Percentiles rank a stretch among this genome's conserved stretches.
phyloP scores from a whole-genome alignment of 2,888 invertebrate species.

The Habrosyne pyritoides region DNA sequence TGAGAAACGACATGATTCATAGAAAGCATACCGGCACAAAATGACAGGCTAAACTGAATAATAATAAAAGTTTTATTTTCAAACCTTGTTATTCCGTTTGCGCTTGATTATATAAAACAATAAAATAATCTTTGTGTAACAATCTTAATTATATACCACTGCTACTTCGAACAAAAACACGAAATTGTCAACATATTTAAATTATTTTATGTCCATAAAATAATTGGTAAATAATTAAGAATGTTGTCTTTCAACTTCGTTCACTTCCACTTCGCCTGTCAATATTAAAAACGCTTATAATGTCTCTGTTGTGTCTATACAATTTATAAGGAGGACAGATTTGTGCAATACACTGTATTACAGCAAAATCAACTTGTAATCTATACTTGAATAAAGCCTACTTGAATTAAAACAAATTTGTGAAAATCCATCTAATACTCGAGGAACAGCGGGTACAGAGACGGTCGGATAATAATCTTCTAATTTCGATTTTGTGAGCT shows the following conservation, averaged over 20 bases:
- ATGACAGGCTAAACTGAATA: background rate
- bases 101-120: background rate
- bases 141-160: background rate
- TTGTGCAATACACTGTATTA: background rate
- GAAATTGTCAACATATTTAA: background rate
- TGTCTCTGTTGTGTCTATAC: slow-evolving; percentile 26
- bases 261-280: slow-evolving; percentile 41
- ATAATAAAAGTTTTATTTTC: background rate
- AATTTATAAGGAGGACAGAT: slow-evolving; percentile 16
- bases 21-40: background rate
- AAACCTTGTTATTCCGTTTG: background rate
- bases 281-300: slow-evolving; percentile 31
- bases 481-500: background rate
- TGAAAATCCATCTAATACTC: too few relatives aligned
- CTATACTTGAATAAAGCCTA: too few relatives aligned
- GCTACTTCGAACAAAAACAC: background rate
- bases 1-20: too few relatives aligned
- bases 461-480: too few relatives aligned
- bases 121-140: background rate
- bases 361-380: too few relatives aligned
- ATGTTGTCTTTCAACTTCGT: slow-evolving; percentile 27
- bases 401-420: too few relatives aligned
- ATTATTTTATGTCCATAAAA: background rate
- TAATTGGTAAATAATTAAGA: background rate
- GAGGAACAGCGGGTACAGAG: too few relatives aligned